Conservation (phyloP, 1,140 invertebrate species). For the Hestina assimilis region DNA sequence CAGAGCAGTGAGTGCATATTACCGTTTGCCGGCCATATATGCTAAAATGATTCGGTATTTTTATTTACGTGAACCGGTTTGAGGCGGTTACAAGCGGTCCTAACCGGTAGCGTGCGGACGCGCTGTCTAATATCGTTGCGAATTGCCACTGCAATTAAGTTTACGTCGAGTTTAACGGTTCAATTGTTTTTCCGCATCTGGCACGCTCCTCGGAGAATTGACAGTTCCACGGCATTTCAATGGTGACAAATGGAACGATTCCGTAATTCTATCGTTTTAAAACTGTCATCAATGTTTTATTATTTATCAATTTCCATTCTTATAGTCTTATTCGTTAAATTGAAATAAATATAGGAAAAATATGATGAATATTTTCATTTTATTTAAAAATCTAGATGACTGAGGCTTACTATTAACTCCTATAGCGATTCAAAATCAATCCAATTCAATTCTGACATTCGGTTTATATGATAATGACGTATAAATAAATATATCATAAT, state of each 20-base stretch:
- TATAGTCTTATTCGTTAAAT: neutral
- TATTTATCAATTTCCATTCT: too few species aligned
- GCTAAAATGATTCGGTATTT: too few species aligned
- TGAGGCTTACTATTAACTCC: too few species aligned
- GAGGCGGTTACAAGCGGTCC: slow-evolving; percentile 26
- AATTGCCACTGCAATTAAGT: slow-evolving; percentile 21
- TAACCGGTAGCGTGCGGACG: slow-evolving; percentile 6
- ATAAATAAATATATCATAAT: too few species aligned
- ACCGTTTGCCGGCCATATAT: too few species aligned
- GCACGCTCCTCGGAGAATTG: neutral
- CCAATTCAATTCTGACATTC: too few species aligned
- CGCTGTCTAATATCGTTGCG: slow-evolving; percentile 24
- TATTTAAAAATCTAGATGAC: too few species aligned
- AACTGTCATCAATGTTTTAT: neutral
- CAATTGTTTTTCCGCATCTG: slow-evolving; percentile 16
- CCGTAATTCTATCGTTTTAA: slow-evolving; percentile 4
- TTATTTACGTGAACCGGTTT: slow-evolving; percentile 22
- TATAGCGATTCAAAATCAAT: too few species aligned
- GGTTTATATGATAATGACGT: too few species aligned
- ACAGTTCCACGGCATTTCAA: slow-evolving; percentile 1
- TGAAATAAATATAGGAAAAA: too few species aligned
- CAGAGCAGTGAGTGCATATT: too few species aligned
- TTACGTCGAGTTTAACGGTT: slow-evolving; percentile 6
- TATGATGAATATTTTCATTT: too few species aligned
- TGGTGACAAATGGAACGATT: neutral